Conservation (phyloP, 2,113 vertebrate species). For the Tinamus guttatus region DNA sequence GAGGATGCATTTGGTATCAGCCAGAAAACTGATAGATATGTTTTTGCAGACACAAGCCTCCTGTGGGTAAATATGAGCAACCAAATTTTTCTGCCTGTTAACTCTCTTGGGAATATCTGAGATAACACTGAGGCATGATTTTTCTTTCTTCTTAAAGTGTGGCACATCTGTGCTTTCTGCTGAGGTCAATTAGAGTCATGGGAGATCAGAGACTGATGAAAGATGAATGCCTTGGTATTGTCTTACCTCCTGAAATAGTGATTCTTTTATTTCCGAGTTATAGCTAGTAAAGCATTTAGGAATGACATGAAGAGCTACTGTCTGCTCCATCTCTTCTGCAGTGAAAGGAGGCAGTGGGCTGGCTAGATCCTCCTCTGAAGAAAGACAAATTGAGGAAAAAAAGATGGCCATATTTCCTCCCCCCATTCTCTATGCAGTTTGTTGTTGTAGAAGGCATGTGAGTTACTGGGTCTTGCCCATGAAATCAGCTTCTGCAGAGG, state of each 20-base stretch:
- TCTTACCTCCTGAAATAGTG: neutral
- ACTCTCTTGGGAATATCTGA: neutral
- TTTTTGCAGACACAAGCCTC: neutral
- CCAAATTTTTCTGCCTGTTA: neutral
- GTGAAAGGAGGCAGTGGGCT: neutral
- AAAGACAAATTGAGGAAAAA: neutral
- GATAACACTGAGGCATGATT: neutral
- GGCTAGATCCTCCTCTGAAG: neutral
- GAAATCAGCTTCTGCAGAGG: neutral
- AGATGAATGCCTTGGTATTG: neutral
- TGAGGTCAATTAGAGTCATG: slow-evolving; percentile 12
- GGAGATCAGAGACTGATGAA: slow-evolving; percentile 1
- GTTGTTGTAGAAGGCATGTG: neutral
- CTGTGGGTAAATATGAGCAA: neutral
- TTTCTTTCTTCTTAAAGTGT: neutral
- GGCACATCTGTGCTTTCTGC: neutral
- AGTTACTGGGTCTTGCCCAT: neutral
- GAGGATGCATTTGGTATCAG: neutral
- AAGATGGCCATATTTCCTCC: neutral
- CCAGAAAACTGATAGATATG: neutral
- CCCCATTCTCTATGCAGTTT: neutral
- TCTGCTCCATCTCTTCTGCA: neutral
- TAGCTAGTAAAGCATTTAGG: neutral
- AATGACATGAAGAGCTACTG: neutral
- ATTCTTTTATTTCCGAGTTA: neutral